Conservation (phyloP, 2,797 vertebrate species). For the Gymnopithys bicolor region DNA sequence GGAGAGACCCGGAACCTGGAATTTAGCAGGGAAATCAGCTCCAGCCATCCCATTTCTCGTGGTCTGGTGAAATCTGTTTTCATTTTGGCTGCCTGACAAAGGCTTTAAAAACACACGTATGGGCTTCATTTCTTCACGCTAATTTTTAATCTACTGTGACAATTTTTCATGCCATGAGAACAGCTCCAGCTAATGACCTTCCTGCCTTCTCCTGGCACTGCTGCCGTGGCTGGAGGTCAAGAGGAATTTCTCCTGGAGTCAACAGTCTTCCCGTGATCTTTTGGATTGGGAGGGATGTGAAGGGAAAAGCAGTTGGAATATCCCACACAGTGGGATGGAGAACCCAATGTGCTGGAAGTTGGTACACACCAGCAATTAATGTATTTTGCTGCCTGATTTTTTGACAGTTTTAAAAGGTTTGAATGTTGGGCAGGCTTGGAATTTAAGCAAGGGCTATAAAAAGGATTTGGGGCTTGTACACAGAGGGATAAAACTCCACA, state of each 20-base stretch:
- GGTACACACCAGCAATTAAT: neutral
- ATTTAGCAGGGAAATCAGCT: conserved; percentile 49
- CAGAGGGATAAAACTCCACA: neutral
- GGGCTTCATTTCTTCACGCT: conserved; percentile 63
- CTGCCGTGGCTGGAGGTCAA: neutral
- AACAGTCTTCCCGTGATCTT: neutral
- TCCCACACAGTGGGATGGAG: neutral
- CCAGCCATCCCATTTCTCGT: conserved; percentile 30
- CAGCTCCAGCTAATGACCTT: conserved; percentile 24
- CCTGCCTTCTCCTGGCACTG: conserved; percentile 34
- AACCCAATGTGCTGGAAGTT: neutral
- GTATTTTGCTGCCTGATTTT: neutral
- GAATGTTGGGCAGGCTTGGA: neutral
- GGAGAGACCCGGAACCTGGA: conserved; percentile 25
- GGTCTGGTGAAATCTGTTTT: conserved; percentile 65
- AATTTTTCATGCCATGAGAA: conserved; percentile 25
- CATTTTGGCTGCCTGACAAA: conserved; percentile 59
- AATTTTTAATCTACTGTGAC: conserved; percentile 68
- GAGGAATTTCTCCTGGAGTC: neutral
- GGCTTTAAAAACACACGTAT: conserved; percentile 17
- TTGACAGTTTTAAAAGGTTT: neutral
- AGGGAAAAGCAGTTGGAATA: neutral
- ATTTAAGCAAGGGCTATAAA: neutral
- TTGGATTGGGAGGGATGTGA: fast-evolving
- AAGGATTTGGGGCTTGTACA: neutral